A percentile compares a stretch with the other conserved stretches of the same genome.
phyloP scores from a whole-genome alignment of 2,797 vertebrate species.

The Synanceia verrucosa region DNA sequence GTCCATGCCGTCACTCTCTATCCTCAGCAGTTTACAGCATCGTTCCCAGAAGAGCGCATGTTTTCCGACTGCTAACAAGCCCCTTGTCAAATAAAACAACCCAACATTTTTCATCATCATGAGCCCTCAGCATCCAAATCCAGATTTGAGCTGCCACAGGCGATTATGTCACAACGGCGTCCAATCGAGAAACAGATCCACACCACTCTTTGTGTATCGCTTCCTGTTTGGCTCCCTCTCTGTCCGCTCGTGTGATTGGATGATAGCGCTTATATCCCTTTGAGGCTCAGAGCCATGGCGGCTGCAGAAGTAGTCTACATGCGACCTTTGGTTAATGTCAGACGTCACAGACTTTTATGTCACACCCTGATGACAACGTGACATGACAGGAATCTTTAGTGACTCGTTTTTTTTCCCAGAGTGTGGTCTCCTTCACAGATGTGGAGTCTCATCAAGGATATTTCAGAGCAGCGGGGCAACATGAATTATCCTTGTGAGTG shows the following conservation, averaged over 20 bases:
- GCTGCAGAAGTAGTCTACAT: conserved; percentile 71
- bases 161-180: conserved; percentile 50
- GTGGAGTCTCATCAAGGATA: conserved; percentile 61
- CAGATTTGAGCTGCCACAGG: conserved; percentile 51
- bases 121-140: conserved; percentile 50
- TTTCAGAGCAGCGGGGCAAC: conserved; percentile 42
- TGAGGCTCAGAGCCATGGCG: conserved; percentile 51
- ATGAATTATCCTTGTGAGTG: conserved; percentile 59
- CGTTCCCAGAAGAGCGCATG: conserved; percentile 35
- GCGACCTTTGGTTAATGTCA: conserved; percentile 88
- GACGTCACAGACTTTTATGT: conserved; percentile 79
- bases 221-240: conserved; percentile 50
- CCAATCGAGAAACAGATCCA: conserved; percentile 38
- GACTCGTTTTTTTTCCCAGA: conserved; percentile 44
- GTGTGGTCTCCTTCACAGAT: conserved; percentile 57
- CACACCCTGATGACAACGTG: conserved; percentile 75
- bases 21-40: conserved; percentile 44
- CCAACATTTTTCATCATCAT: conserved; percentile 50
- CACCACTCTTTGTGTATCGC: conserved; percentile 52
- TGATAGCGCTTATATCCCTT: conserved; percentile 34
- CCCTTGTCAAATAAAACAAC: conserved; percentile 54
- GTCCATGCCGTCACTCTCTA: conserved; percentile 29
- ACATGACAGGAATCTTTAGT: conserved; percentile 75
- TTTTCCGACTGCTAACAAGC: conserved; percentile 57
- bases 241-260: conserved; percentile 39